Percentiles rank a stretch among this genome's conserved stretches.
phyloP scores from a whole-genome alignment of 2,888 invertebrate species.

The Rhorus exstirpatorius region DNA sequence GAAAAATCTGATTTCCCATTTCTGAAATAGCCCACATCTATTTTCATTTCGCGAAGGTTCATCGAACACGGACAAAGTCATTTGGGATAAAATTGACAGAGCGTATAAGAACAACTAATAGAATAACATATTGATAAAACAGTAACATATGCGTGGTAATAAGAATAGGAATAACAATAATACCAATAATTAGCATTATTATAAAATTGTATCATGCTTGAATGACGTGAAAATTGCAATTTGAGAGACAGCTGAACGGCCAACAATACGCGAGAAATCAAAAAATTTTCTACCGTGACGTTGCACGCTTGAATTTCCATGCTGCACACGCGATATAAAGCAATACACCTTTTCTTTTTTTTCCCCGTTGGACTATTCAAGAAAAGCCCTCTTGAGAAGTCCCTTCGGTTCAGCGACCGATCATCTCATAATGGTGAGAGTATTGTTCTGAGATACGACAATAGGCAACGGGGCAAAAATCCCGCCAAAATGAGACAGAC shows the following conservation, averaged over 20 bases:
- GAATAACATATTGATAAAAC: not conserved
- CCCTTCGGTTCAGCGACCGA: constrained; percentile 52
- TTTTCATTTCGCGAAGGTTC: constrained; percentile 40
- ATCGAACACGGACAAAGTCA: constrained; percentile 4
- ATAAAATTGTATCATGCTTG: constrained; percentile 10
- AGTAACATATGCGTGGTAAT: not conserved
- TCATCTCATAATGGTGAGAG: not conserved
- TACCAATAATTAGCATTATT: constrained; percentile 7
- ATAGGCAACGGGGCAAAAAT: constrained; percentile 40
- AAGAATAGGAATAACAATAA: constrained; percentile 10
- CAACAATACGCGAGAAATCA: constrained; percentile 30
- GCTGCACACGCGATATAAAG: constrained; percentile 1
- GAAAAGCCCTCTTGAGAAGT: constrained; percentile 43
- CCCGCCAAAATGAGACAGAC: constrained; percentile 14
- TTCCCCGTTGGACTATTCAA: constrained; percentile 10
- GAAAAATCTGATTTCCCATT: too few relatives aligned
- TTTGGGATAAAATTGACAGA: constrained; percentile 3
- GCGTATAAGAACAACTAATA: not conserved
- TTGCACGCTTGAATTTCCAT: constrained; percentile 34
- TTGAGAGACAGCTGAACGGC: constrained; percentile 35
- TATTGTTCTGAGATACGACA: constrained; percentile 30
- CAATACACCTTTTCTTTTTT: constrained; percentile 41
- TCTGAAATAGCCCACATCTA: too few relatives aligned
- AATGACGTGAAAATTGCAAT: not conserved
- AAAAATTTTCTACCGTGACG: constrained; percentile 34